Base-by-base conservation (phyloP, 1,140 invertebrate species). In the Pachyrhynchus sulphureomaculatus region DNA sequence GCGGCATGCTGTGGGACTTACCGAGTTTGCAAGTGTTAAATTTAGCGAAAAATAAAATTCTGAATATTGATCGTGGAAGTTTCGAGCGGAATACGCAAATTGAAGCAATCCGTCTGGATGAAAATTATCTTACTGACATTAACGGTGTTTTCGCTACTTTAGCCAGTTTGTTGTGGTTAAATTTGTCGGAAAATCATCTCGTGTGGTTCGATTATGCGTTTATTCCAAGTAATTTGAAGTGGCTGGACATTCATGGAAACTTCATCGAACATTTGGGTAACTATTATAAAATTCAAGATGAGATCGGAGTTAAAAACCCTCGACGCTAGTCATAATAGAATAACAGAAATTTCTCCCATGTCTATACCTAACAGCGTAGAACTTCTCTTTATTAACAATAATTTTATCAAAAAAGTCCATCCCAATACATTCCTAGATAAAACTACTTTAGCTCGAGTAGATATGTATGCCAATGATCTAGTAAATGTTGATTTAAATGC, bases 191-290 rank as follows among this genome's bases (percentile, higher is more conserved):
- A 77, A 95, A 95, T 81, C 89, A 92, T 80, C 79, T 95, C 70
- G 86, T 91, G 39, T 92, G 90, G 89, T 94, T 94, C 73, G 92
- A 95, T 75, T 94, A 92, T 74, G 90, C 90, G 10, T 91, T 92
- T 74, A 86, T 95, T 60, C 92, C 92, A 8, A 85, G 83, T 39
- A 92, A 91, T 75, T 79, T 95, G 39, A 92, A 94, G 76, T 95
- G 91, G 90, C 79, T 95, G 69, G 92, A 95, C 73, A 88, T 95
- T 66, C 91, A 93, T 72, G 85, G 89, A 33, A 95, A 95, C 74
- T 90, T 88, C 66, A 91, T 95, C 70, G 89, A 91, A 76, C 86
- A 86, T 29, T 78, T 94, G 45, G 90, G 85, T 6, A 93, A 93
- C 75, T 93, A 93, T 76, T 93, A 92, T 75, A 88, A 88, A 77